These are phyloP conservation scores for Python bivittatus DNA, from an alignment of 2,113 vertebrate species.

Conservation along the genomic window DNA sequence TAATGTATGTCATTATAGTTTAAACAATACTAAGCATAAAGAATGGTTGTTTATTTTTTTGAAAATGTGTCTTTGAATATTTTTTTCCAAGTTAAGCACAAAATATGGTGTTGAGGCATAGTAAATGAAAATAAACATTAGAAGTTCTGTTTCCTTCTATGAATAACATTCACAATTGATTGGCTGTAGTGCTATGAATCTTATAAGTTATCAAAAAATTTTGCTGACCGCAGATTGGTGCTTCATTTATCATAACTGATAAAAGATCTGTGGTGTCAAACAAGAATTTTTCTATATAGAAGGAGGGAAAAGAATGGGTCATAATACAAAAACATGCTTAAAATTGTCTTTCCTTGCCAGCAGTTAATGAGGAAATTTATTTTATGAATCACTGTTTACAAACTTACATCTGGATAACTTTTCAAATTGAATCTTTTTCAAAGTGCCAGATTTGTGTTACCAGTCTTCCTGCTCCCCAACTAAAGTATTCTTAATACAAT, in stretches of 20 bases:
- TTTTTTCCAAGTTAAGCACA: constrained; percentile 68
- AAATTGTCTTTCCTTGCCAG: constrained; percentile 67
- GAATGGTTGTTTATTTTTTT: constrained; percentile 61
- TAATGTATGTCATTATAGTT: neutral
- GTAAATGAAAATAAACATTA: constrained; percentile 66
- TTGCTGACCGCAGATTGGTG: constrained; percentile 51
- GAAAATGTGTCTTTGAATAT: constrained; percentile 48
- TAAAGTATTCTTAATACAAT: constrained; percentile 53
- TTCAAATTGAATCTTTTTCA: constrained; percentile 75
- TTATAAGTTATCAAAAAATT: constrained; percentile 52
- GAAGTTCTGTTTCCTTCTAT: constrained; percentile 62
- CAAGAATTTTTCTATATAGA: constrained; percentile 48
- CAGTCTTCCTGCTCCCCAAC: constrained; percentile 60
- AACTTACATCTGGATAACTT: constrained; percentile 81
- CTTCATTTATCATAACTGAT: constrained; percentile 62
- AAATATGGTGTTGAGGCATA: constrained; percentile 72
- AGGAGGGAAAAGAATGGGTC: constrained; percentile 50
- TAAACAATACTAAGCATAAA: constrained; percentile 55
- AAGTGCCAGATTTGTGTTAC: constrained; percentile 65
- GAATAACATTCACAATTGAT: constrained; percentile 62
- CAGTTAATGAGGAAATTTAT: constrained; percentile 72
- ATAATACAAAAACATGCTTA: constrained; percentile 50
- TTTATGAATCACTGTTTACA: constrained; percentile 78
- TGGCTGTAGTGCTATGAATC: constrained; percentile 39
- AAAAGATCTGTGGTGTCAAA: constrained; percentile 54